phyloP scores from a whole-genome alignment of 1,140 invertebrate genomes.

The Hestina assimilis region DNA sequence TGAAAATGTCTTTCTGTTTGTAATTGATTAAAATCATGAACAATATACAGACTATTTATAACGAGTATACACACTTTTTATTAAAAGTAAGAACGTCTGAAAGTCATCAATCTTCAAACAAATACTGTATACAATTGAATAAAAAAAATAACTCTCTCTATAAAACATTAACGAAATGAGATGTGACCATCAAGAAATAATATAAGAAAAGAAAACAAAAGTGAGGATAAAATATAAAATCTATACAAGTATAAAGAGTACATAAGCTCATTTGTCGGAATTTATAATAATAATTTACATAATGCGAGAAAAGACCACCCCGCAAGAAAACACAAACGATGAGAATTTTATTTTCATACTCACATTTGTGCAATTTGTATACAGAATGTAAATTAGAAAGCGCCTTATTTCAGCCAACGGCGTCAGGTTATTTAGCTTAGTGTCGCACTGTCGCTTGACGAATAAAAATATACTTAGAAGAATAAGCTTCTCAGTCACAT shows the following conservation, averaged over 20 bases:
- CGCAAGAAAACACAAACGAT: slow-evolving; percentile 61
- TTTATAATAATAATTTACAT: slow-evolving; percentile 68
- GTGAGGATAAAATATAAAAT: not conserved
- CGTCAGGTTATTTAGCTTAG: slow-evolving; percentile 65
- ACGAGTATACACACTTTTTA: too few relatives aligned
- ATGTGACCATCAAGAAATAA: too few relatives aligned
- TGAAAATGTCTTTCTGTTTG: too few relatives aligned
- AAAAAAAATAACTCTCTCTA: too few relatives aligned
- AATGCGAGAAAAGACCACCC: slow-evolving; percentile 56
- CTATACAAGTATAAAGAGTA: slow-evolving; percentile 41
- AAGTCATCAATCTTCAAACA: too few relatives aligned
- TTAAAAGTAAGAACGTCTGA: too few relatives aligned
- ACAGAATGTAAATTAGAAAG: slow-evolving; percentile 75
- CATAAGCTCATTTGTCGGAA: slow-evolving; percentile 61
- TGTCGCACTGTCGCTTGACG: slow-evolving; percentile 55
- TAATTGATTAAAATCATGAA: too few relatives aligned
- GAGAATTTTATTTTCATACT: slow-evolving; percentile 72
- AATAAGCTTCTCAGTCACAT: slow-evolving; percentile 52
- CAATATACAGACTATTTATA: too few relatives aligned
- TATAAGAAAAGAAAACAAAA: not conserved
- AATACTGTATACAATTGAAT: too few relatives aligned
- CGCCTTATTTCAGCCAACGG: slow-evolving; percentile 61
- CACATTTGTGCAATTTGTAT: slow-evolving; percentile 73
- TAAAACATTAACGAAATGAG: too few relatives aligned
- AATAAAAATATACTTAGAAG: slow-evolving; percentile 59